These are phyloP conservation scores for Drosophila orena DNA, from an alignment of 1,140 invertebrate genomes.

Conservation along the genomic window DNA sequence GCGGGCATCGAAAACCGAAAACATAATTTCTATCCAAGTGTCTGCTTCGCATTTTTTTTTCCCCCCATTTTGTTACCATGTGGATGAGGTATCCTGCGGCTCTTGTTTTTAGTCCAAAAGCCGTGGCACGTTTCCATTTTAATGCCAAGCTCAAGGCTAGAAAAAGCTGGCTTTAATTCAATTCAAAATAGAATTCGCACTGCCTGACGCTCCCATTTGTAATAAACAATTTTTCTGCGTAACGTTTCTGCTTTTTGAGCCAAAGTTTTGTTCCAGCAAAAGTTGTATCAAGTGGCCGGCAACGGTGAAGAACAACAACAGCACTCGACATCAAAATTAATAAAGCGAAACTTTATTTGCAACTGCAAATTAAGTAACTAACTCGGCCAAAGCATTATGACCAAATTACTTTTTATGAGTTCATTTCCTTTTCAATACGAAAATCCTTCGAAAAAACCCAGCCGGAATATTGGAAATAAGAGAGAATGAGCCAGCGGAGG, in stretches of 20 bases:
- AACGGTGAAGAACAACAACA: slow-evolving; percentile 38
- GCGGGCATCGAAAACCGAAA: slow-evolving; percentile 37
- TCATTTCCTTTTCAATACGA: slow-evolving; percentile 78
- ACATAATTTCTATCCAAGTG: slow-evolving; percentile 31
- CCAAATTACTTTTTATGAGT: slow-evolving; percentile 84
- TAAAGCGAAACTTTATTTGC: slow-evolving; percentile 83
- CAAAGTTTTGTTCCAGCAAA: slow-evolving; percentile 39
- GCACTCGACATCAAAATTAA: slow-evolving; percentile 73
- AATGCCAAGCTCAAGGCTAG: slow-evolving; percentile 42
- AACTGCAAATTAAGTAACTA: slow-evolving; percentile 84
- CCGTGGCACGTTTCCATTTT: slow-evolving; percentile 47
- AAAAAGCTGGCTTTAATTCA: slow-evolving; percentile 17
- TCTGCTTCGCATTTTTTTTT: slow-evolving; percentile 12
- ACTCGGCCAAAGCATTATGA: slow-evolving; percentile 78
- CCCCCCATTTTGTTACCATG: background rate
- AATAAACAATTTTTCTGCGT: slow-evolving; percentile 40
- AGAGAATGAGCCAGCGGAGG: slow-evolving; percentile 33
- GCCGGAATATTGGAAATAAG: slow-evolving; percentile 27
- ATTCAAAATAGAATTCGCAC: slow-evolving; percentile 50
- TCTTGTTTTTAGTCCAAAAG: slow-evolving; percentile 19
- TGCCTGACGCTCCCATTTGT: slow-evolving; percentile 9
- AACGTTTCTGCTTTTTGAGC: slow-evolving; percentile 66
- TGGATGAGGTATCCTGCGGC: slow-evolving; percentile 18
- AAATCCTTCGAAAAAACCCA: slow-evolving; percentile 34
- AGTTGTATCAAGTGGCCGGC: slow-evolving; percentile 68